Conservation (phyloP, 1,140 invertebrate genomes). For the Diorhabda sublineata region DNA sequence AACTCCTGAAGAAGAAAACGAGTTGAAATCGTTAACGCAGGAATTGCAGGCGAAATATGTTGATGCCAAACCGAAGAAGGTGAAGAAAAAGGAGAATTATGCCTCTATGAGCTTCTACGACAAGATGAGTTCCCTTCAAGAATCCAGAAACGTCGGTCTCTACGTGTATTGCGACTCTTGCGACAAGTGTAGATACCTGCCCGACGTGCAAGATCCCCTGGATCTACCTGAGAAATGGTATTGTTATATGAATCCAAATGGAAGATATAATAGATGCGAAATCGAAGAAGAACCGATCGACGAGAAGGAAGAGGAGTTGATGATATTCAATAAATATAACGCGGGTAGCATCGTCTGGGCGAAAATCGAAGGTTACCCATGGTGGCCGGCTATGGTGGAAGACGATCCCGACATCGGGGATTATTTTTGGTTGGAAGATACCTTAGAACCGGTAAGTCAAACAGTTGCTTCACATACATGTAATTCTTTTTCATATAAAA, state of each 20-base stretch:
- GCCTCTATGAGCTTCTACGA: neutral
- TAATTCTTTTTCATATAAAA: neutral
- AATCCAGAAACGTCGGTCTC: conserved; percentile 50
- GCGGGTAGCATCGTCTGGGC: conserved; percentile 66
- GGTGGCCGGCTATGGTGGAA: conserved; percentile 72
- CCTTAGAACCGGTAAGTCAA: conserved; percentile 51
- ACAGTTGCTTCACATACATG: conserved; percentile 6
- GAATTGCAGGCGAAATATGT: neutral
- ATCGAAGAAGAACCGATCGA: conserved; percentile 47
- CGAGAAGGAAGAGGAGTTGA: conserved; percentile 48
- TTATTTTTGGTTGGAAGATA: conserved; percentile 56
- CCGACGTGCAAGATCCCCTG: conserved; percentile 54
- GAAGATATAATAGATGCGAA: conserved; percentile 45
- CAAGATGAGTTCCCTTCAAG: conserved; percentile 47
- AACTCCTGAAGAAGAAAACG: neutral
- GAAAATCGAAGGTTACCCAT: conserved; percentile 57
- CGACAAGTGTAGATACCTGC: conserved; percentile 55
- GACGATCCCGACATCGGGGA: conserved; percentile 60
- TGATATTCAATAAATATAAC: conserved; percentile 55
- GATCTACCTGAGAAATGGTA: conserved; percentile 59
- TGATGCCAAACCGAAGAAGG: no score
- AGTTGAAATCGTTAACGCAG: neutral
- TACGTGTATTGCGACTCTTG: conserved; percentile 61
- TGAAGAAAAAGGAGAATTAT: conserved; percentile 4
- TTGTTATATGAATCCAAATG: conserved; percentile 55